Base-by-base conservation (phyloP, 64 coral and sea anemone species). In the Dendronephthya gigantea region DNA sequence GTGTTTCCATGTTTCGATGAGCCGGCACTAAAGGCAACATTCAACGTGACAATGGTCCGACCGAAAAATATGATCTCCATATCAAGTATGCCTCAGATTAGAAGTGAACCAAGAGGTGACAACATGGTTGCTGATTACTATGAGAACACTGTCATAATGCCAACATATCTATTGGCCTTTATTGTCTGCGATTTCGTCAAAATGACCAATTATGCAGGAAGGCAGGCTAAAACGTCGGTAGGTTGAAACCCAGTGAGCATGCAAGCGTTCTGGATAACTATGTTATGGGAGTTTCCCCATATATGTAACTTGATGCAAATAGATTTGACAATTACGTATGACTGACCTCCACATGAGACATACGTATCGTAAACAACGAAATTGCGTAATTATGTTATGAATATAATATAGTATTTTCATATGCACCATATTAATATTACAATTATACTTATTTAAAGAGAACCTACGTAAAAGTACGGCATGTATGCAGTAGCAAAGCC, bases 1-100 rank as follows among this genome's bases (percentile, higher is more conserved):
- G 94, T 89, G 0, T 88, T 96, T 1, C 94, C 94, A 2, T 91
- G 89, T 86, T 96, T 96, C 83, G 94, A 96, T 34, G 94, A 96
- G 23, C 94, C 94, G 29, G 94, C 86, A 1, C 90, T 96, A 89
- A 96, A 96, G 84, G 94, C 94, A 6, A 96, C 94, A 7, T 96
- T 91, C 69, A 91, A 85, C 0, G 88, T 89, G 9, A 92, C 90
- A 0, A 92, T 96, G 48, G 87, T 91, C 10, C 94, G 93, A 40
- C 81, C 86, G 7, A 38, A 40, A 50, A 86, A 93, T 49, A 90
- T 93, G 79, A 93, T 74, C 12, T 91, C 91, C 5, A 48, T 96
- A 37, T 86, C 86, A n/a, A 96, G 93, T 74, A 96, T 96, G 94
- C 94, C 91, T 40, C 91, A 81, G 16, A 62, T 37, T 28, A 83